A percentile compares a stretch with the other conserved stretches of the same genome.
Evolutionary conservation across 2,113 vertebrate genomes (phyloP).

Genomic region (Lagenorhynchus albirostris): DNA sequence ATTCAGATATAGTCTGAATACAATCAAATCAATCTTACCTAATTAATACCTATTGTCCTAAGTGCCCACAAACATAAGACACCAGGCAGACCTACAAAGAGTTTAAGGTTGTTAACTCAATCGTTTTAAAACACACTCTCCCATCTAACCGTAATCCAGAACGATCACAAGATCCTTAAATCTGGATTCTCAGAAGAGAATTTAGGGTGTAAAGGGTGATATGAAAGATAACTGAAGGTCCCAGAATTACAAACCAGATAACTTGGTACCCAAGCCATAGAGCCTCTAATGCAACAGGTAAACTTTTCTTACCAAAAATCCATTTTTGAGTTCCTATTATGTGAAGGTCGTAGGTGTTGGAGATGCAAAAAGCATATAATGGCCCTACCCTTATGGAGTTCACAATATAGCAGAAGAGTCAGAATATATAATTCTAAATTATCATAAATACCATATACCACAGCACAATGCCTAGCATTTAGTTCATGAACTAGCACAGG

Average conservation of each 20-base stretch:
- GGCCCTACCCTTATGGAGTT: background rate
- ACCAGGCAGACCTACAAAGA: background rate
- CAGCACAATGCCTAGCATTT: background rate
- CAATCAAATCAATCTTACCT: background rate
- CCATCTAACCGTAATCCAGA: background rate
- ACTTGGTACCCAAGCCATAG: background rate
- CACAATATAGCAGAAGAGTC: background rate
- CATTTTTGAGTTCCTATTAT: background rate
- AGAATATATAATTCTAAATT: background rate
- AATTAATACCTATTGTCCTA: background rate
- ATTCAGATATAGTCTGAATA: conserved; percentile 22
- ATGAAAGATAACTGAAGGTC: background rate
- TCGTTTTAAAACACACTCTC: background rate
- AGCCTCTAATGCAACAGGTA: background rate
- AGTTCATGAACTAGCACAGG: background rate
- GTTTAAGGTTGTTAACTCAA: background rate
- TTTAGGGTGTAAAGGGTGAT: background rate
- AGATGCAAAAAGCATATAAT: background rate
- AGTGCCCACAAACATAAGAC: background rate
- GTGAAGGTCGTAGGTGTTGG: background rate
- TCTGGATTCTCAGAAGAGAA: conserved; percentile 2
- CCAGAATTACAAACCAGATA: conserved; percentile 30
- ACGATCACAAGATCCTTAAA: conserved; percentile 14
- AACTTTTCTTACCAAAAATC: conserved; percentile 1
- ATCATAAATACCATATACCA: background rate